Base-by-base conservation (phyloP, 1,140 invertebrate species). In the Tachypleus tridentatus region DNA sequence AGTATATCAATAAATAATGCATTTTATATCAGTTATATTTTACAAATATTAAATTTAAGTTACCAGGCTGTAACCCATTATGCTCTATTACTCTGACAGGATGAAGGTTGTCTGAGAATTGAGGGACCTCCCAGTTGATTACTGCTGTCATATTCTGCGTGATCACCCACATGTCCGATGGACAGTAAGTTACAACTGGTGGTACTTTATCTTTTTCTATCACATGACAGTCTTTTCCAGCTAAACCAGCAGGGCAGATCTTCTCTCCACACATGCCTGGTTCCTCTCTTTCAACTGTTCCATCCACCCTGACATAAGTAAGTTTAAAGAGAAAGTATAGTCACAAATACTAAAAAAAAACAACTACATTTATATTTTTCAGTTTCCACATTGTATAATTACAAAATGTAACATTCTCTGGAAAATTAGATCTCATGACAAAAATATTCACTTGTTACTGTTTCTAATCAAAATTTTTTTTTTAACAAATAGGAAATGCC, bases 141-240 rank as follows among this genome's bases (percentile, higher is more conserved):
- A 91, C 83, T 0, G 91, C 87, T 1, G 92, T 92, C 64, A 91
- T 91, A 71, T 95, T 93, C 71, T 87, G 87, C 3, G 91, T 90
- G 68, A 94, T 91, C 1, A 97, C 87, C 91, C 92, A 96, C 51
- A 96, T 80, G 77, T 95, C 91, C 49, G 90, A 89, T 8, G 94
- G 93, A 70, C 93, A 97, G 71, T 91, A 85, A 70, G 93, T 87
- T 0, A 93, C 86, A 70, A 84, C 83, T 6, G 93, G 92, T 70
- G 92, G 83, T 66, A 86, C 80, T 72, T 93, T 93, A 74, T 94
- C 91, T 48, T 87, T 84, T 74, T 89, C 84, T 63, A 93, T 75
- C 70, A 89, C 86, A 73, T 91, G 84, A 73, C 92, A 95, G 75
- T 90, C 88, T 58, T 83, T 74, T 60, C 91, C 91, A 29, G 84